These are phyloP conservation scores for Cephalophus harveyi DNA, from an alignment of 2,113 vertebrate genomes.

Conservation along the genomic window DNA sequence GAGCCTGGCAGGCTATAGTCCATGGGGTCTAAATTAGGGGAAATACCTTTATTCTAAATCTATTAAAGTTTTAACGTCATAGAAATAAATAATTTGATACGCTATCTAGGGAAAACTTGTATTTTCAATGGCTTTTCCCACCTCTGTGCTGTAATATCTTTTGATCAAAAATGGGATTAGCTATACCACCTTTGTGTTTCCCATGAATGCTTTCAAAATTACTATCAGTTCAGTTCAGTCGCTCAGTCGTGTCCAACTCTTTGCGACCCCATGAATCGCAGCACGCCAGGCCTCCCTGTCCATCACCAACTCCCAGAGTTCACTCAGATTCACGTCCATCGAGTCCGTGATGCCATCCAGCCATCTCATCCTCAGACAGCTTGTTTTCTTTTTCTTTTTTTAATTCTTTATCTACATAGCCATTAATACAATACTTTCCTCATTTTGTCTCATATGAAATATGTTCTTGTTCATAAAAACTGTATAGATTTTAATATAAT, in stretches of 20 bases:
- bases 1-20: neutral
- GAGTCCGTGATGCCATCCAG: too few species aligned
- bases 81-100: neutral
- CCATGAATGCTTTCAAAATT: neutral
- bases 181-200: rapidly evolving
- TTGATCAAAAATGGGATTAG: neutral
- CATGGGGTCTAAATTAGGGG: neutral
- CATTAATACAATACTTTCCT: too few species aligned
- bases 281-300: too few species aligned
- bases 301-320: too few species aligned
- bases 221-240: neutral
- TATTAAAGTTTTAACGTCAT: neutral
- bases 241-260: too few species aligned
- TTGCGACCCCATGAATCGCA: too few species aligned
- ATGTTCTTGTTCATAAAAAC: neutral
- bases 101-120: neutral
- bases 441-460: neutral
- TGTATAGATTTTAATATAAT: neutral
- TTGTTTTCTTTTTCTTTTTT: neutral
- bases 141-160: neutral
- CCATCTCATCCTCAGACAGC: too few species aligned
- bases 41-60: neutral
- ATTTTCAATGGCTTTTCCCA: neutral
- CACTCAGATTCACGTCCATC: too few species aligned
- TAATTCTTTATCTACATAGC: neutral